Evolutionary conservation across 2,888 invertebrate species (phyloP).

Genomic region (Eupithecia pulchellata): DNA sequence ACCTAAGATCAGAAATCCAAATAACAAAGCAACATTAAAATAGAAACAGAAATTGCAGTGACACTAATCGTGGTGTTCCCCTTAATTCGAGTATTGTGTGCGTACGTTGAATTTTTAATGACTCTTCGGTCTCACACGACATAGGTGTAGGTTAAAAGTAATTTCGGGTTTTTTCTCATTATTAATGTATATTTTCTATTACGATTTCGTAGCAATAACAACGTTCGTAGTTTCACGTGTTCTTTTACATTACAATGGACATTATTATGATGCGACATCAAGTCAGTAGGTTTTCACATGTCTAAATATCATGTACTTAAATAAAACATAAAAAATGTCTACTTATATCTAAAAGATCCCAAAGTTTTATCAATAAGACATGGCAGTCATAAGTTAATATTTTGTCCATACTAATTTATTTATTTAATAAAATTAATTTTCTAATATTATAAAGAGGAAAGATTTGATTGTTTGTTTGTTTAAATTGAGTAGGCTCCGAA

Average conservation of each 20-base stretch:
- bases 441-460: no score
- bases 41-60: slow-evolving; percentile 63
- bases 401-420: not conserved
- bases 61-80: slow-evolving; percentile 66
- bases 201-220: slow-evolving; percentile 35
- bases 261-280: slow-evolving; percentile 45
- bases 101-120: slow-evolving; percentile 64
- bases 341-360: no score
- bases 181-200: slow-evolving; percentile 44
- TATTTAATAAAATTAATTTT: not conserved
- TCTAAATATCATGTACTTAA: no score
- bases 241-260: slow-evolving; percentile 41
- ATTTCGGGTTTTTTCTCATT: slow-evolving; percentile 58
- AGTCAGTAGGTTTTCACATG: slow-evolving; percentile 29
- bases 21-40: slow-evolving; percentile 60
- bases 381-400: not conserved
- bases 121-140: slow-evolving; percentile 27
- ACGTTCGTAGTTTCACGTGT: slow-evolving; percentile 39
- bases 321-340: no score
- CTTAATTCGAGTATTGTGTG: slow-evolving; percentile 55
- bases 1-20: slow-evolving; percentile 47
- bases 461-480: no score
- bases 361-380: not conserved
- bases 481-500: no score
- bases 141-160: slow-evolving; percentile 55